Evolutionary conservation across 2,113 vertebrate genomes (phyloP).

Genomic region (Euleptes europaea): DNA sequence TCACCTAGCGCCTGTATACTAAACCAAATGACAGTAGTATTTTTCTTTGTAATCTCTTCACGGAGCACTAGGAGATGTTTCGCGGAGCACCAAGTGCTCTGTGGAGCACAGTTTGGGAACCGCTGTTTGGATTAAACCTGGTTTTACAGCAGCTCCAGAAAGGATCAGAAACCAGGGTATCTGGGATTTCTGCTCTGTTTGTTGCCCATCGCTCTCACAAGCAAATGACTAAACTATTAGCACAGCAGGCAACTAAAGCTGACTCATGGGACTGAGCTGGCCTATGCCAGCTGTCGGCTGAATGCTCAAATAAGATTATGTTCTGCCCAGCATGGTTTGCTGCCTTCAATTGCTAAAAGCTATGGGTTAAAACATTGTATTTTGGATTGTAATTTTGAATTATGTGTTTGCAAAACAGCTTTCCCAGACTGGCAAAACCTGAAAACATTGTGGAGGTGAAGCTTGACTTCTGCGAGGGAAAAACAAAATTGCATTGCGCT

Average conservation of each 20-base stretch:
- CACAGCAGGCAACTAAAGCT: not conserved
- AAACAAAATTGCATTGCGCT: constrained; percentile 70
- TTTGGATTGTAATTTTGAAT: not conserved
- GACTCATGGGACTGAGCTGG: not conserved
- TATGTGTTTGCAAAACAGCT: constrained; percentile 30
- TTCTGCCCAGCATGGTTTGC: not conserved
- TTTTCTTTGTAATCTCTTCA: too few relatives aligned
- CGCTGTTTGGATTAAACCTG: not conserved
- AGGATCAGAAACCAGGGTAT: not conserved
- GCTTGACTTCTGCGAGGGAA: constrained; percentile 43
- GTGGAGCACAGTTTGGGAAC: too few relatives aligned
- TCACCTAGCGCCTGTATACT: too few relatives aligned
- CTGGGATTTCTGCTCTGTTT: not conserved
- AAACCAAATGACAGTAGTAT: too few relatives aligned
- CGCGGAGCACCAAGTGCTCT: too few relatives aligned
- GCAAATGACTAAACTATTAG: not conserved
- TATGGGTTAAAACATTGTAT: not conserved
- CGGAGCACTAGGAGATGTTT: too few relatives aligned
- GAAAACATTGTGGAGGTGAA: constrained; percentile 49
- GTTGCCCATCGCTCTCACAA: not conserved
- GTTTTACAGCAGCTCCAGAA: not conserved
- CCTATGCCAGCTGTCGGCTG: not conserved
- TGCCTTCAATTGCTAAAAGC: not conserved
- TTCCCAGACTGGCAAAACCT: constrained; percentile 17
- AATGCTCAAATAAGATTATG: not conserved